These are phyloP conservation scores for Brachirus orientalis DNA, from an alignment of 2,113 vertebrate genomes.

Conservation along the genomic window DNA sequence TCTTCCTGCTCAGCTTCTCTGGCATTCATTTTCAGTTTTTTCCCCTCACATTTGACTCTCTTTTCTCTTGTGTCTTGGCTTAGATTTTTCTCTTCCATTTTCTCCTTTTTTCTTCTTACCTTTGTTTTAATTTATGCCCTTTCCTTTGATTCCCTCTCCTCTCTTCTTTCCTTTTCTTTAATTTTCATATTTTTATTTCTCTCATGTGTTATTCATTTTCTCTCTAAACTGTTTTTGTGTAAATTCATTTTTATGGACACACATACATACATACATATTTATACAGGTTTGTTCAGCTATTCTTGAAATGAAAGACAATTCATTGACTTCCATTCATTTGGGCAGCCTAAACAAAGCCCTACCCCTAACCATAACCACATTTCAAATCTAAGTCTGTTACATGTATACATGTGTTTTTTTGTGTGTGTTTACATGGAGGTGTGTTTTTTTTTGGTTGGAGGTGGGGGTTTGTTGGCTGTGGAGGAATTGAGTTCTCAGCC, in stretches of 20 bases:
- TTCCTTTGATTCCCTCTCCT: neutral
- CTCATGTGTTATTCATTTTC: slow-evolving; percentile 2
- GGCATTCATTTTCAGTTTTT: neutral
- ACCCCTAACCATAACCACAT: too few relatives aligned
- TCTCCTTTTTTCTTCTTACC: neutral
- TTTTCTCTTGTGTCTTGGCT: neutral
- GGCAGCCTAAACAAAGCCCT: too few relatives aligned
- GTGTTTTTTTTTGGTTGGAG: slow-evolving; percentile 39
- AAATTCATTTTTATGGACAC: neutral
- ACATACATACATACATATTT: neutral
- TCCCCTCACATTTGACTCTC: neutral
- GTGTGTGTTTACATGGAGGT: slow-evolving; percentile 14
- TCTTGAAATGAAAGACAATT: too few relatives aligned
- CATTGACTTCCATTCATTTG: too few relatives aligned
- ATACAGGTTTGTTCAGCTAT: neutral
- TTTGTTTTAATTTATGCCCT: neutral
- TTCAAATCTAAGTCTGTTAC: neutral
- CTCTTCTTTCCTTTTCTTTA: neutral
- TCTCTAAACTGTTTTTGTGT: neutral
- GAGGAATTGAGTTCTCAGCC: slow-evolving; percentile 24
- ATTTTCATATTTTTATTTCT: slow-evolving; percentile 1
- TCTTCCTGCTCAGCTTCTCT: neutral
- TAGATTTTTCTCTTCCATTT: neutral
- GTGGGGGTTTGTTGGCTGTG: slow-evolving; percentile 64
- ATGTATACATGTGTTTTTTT: slow-evolving; percentile 5